phyloP scores from a whole-genome alignment of 2,113 vertebrate species.

The Anhinga rufa region DNA sequence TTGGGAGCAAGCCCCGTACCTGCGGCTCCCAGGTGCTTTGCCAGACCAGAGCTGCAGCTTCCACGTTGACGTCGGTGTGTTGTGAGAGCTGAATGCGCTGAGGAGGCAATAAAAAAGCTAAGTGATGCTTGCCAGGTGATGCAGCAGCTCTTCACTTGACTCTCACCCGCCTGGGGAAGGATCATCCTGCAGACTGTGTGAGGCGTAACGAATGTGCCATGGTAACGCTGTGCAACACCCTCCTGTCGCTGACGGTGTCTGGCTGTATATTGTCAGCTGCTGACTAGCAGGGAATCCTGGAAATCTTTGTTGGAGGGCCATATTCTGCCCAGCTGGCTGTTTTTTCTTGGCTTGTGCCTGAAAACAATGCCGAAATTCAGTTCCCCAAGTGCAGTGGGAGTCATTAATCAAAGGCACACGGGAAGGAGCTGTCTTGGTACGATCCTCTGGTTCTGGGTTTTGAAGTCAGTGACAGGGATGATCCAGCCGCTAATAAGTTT shows the following conservation, averaged over 20 bases:
- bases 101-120: neutral
- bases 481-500: neutral
- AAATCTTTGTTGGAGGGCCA: neutral
- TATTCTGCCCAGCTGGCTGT: neutral
- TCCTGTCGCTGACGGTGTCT: neutral
- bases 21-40: neutral
- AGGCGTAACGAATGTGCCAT: neutral
- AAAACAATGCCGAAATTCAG: neutral
- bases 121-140: neutral
- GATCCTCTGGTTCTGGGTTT: neutral
- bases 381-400: neutral
- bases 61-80: rapidly evolving
- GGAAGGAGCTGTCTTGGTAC: neutral
- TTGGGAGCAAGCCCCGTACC: rapidly evolving
- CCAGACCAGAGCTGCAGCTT: neutral
- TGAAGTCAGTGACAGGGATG: neutral
- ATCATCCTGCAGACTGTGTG: neutral
- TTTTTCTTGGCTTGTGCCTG: neutral
- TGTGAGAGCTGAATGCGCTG: rapidly evolving
- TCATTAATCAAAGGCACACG: neutral
- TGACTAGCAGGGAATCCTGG: neutral
- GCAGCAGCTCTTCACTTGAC: neutral
- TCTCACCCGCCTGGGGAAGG: neutral
- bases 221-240: neutral
- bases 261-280: neutral